Evolutionary conservation across 2,888 invertebrate species (phyloP).

Genomic region (Phrixothrix hirtus): DNA sequence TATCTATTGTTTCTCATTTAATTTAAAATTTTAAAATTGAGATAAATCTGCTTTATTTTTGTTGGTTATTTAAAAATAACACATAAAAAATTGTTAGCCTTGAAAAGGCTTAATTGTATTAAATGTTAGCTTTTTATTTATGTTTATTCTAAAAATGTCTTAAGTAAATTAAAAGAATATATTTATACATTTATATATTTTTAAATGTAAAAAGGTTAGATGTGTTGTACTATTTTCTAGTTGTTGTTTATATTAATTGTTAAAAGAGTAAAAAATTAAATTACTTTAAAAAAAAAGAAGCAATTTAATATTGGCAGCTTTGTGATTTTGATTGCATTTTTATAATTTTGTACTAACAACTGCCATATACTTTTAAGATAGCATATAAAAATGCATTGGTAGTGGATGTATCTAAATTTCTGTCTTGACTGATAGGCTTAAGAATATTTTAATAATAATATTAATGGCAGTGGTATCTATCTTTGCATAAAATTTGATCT

Average conservation of each 20-base stretch:
- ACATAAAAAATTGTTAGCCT: too few relatives aligned
- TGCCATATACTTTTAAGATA: slow-evolving; percentile 19
- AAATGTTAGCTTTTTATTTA: not conserved
- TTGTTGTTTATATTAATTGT: too few relatives aligned
- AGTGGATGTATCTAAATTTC: slow-evolving; percentile 18
- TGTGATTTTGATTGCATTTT: slow-evolving; percentile 12
- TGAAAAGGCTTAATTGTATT: not conserved
- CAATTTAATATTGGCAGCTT: slow-evolving; percentile 24
- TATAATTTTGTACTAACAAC: slow-evolving; percentile 10
- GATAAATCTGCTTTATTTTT: too few relatives aligned
- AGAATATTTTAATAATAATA: slow-evolving; percentile 18
- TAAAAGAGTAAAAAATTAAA: too few relatives aligned
- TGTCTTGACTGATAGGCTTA: slow-evolving; percentile 27
- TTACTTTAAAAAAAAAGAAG: too few relatives aligned
- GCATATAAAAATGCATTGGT: slow-evolving; percentile 8
- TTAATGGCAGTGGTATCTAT: slow-evolving; percentile 17
- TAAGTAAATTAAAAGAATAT: slow-evolving; percentile 8
- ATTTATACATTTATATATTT: slow-evolving; percentile 4
- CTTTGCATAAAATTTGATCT: slow-evolving; percentile 22
- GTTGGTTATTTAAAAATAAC: too few relatives aligned
- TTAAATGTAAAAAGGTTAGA: slow-evolving; percentile 4
- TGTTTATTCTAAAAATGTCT: not conserved
- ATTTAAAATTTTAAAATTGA: too few relatives aligned
- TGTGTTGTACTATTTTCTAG: too few relatives aligned
- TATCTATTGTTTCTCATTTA: too few relatives aligned